A percentile compares a stretch with the other conserved stretches of the same genome.
Evolutionary conservation across 2,113 vertebrate genomes (phyloP).

Genomic region (Anhinga rufa): DNA sequence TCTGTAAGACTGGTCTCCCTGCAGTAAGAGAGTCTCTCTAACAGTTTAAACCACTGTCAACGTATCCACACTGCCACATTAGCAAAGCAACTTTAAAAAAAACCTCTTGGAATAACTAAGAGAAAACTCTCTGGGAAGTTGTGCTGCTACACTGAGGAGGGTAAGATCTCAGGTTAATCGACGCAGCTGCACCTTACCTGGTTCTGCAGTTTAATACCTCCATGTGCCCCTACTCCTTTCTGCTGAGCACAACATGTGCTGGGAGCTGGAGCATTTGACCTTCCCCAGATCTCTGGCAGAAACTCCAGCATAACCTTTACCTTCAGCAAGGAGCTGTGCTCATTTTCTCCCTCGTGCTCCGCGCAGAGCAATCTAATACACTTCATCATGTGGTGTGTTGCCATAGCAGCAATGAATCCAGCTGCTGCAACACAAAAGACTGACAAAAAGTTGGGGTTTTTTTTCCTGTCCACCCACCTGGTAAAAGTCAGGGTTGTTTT

Average conservation of each 20-base stretch:
- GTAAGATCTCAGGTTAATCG: background rate
- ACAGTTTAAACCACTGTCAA: background rate
- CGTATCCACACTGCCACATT: background rate
- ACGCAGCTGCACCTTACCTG: constrained; percentile 67
- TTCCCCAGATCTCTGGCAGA: constrained; percentile 53
- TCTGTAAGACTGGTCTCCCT: background rate
- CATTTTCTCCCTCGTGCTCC: constrained; percentile 76
- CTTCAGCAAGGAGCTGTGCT: constrained; percentile 75
- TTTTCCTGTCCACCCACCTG: constrained; percentile 63
- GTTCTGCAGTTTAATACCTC: constrained; percentile 49
- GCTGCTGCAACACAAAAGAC: constrained; percentile 83
- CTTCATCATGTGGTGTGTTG: constrained; percentile 95
- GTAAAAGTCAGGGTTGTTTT: constrained; percentile 62
- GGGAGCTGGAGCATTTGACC: constrained; percentile 56
- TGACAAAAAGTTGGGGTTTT: constrained; percentile 73
- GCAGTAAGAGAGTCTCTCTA: background rate
- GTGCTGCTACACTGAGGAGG: background rate
- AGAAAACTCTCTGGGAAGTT: constrained; percentile 27
- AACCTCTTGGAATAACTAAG: background rate
- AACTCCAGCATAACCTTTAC: constrained; percentile 80
- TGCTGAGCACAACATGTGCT: constrained; percentile 22
- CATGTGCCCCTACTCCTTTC: constrained; percentile 36
- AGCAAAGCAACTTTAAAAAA: background rate
- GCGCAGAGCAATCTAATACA: constrained; percentile 94
- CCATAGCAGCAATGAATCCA: constrained; percentile 92